Percentiles rank a stretch among this genome's conserved stretches.
Conservation (phyloP, 2,888 invertebrate genomes). For the Iphiclides podalirius region DNA sequence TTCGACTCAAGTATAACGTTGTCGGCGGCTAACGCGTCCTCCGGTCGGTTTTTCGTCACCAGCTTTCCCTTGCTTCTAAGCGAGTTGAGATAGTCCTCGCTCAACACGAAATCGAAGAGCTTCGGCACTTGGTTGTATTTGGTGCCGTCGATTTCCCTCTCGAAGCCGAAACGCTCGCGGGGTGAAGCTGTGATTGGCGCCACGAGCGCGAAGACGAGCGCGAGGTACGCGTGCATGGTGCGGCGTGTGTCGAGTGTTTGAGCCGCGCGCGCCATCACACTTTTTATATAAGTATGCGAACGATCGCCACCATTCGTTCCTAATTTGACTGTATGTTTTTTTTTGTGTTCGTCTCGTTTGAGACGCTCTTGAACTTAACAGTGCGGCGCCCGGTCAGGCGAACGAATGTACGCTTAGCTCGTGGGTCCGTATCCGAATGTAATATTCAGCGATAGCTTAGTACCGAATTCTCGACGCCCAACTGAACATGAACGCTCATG, state of each 20-base stretch:
- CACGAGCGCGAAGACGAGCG: conserved; percentile 52
- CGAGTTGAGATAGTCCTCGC: conserved; percentile 49
- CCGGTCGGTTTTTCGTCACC: conserved; percentile 58
- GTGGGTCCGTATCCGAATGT: neutral
- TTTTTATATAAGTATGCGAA: conserved; percentile 66
- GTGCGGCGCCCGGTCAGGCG: conserved; percentile 45
- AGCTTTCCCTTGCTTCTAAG: conserved; percentile 67
- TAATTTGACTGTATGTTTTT: conserved; percentile 69
- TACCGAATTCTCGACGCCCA: conserved; percentile 13
- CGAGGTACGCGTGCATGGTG: conserved; percentile 74
- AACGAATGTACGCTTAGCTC: conserved; percentile 27
- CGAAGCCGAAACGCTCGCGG: conserved; percentile 64
- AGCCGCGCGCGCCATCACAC: conserved; percentile 70
- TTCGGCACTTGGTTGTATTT: conserved; percentile 61
- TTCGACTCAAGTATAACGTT: conserved; percentile 71
- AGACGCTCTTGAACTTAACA: conserved; percentile 65
- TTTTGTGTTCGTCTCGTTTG: conserved; percentile 42
- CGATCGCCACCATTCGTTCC: conserved; percentile 72
- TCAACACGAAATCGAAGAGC: conserved; percentile 57
- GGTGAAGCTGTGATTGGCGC: conserved; percentile 41
- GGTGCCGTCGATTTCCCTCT: conserved; percentile 63
- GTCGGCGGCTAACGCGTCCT: conserved; percentile 62
- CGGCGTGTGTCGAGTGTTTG: conserved; percentile 68
- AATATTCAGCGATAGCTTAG: conserved; percentile 14
- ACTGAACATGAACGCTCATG: conserved; percentile 56